phyloP scores from a whole-genome alignment of 1,140 invertebrate species.

The Polypedilum pembai region DNA sequence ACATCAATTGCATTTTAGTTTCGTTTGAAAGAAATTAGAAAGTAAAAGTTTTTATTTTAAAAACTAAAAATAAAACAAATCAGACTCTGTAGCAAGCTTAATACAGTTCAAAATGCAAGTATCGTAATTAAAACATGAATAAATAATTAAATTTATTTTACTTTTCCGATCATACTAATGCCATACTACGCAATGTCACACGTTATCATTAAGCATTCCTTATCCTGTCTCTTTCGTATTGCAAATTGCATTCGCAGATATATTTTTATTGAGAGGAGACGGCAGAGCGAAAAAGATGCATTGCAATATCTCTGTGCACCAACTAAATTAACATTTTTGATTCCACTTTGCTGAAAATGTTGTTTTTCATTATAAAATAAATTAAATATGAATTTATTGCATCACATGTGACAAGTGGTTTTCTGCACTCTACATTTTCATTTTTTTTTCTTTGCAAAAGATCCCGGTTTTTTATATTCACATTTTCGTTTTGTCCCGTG shows the following conservation, averaged over 20 bases:
- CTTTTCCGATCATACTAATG: background rate
- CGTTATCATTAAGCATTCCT: constrained; percentile 12
- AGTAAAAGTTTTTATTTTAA: too few species aligned
- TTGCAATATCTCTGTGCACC: background rate
- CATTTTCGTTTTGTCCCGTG: too few species aligned
- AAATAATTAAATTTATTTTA: constrained; percentile 9
- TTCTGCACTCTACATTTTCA: constrained; percentile 27
- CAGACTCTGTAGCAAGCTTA: too few species aligned
- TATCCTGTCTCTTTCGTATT: constrained; percentile 4
- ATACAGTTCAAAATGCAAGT: background rate
- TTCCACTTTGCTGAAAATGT: constrained; percentile 25
- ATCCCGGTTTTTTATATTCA: background rate
- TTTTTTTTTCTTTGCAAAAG: background rate
- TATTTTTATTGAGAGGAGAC: background rate
- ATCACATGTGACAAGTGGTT: constrained; percentile 26
- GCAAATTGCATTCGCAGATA: background rate
- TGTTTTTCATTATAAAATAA: constrained; percentile 25
- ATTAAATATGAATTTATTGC: constrained; percentile 28
- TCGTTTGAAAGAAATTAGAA: too few species aligned
- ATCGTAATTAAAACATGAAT: constrained; percentile 19
- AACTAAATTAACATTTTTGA: constrained; percentile 28
- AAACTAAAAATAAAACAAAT: too few species aligned
- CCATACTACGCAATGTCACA: constrained; percentile 10
- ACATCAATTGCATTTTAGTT: too few species aligned
- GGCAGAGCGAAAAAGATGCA: too few species aligned